Base-by-base conservation (phyloP, 2,888 invertebrate genomes). In the Dynastes tityus region DNA sequence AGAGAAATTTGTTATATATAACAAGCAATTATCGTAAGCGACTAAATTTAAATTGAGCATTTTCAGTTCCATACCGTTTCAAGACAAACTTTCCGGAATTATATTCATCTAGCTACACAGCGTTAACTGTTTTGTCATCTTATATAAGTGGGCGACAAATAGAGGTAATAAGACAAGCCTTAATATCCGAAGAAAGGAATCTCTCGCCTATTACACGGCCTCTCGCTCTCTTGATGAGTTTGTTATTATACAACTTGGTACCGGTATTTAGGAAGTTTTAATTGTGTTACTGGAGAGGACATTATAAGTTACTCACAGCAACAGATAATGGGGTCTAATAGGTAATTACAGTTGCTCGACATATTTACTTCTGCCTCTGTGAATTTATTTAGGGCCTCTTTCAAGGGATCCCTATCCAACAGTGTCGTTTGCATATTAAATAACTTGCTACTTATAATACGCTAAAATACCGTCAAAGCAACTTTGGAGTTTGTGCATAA, bases 261-360 rank as follows among this genome's bases (percentile, higher is more conserved):
- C 73, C 61, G 73, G 73, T 73, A 61, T 73, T 73, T 73, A 73
- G 61, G 73, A 73, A 73, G 73, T 73, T 73, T 73, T 73, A 61
- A 73, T 73, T 73, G 73, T 73, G 73, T 73, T 73, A 61, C 58
- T 40, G 73, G 45, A 58, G 61, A 61, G 73, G 61, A 73, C 73
- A 73, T 73, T 73, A 61, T 58, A 73, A 73, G 73, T 61, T 73
- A 73, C 58, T 73, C 73, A 73, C 73, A 61, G 73, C 73, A 73
- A 73, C 73, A 73, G 73, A 73, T 73, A 73, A 73, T 73, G 73
- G 73, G 58, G 73, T 58, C 73, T 73, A 73, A 73, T 73, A 61
- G 73, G 45, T 73, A 73, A 73, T 73, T 73, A 73, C 61, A 61
- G 73, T 61, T 73, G 58, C 73, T 73, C 73, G 73, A 73, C 73